Base-by-base conservation (phyloP, 2,797 vertebrate species). In the Microchirus variegatus region DNA sequence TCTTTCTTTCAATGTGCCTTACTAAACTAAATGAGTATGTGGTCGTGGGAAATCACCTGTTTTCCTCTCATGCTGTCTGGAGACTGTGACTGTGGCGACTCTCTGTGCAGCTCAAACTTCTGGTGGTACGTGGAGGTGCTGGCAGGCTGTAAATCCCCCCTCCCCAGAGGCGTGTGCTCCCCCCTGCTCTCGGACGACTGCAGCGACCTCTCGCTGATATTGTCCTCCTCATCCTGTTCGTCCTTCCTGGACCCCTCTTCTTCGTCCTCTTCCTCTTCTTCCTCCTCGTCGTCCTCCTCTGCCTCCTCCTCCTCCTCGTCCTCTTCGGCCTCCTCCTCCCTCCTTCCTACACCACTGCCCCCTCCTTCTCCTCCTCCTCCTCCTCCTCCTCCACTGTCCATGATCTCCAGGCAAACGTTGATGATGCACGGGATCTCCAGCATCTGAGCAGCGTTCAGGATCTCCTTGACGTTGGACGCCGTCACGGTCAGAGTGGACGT, bases 401-500 rank as follows among this genome's bases (percentile, higher is more conserved):
- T 96, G 86, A 99, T 99, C 88, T 99, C 98, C 72, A 98, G 85
- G 83, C 98, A 99, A 14, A 99, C 98, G 0, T 96, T 96, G 79
- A 98, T 95, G 51, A 99, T 95, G 83, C 98, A 98, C 44, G 94
- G 96, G 55, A 99, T 99, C 92, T 99, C 97, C 79, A 99, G 91
- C 94, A 98, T 94, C 89, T 95, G 92, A 15, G 98, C 98, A 0
- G 98, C 96, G 0, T 92, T 95, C 75, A 99, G 93, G 88, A 99
- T 97, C 88, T 98, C 95, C 83, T 96, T 97, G 26, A 99, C 93
- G 0, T 98, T 98, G 48, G 96, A 93, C 15, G 95, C 89, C 0
- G 97, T 99, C 83, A 99, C 95, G 3, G 98, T 99, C 71, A 99
- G 94, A 0, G 98, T 99, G 4, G 98, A 99, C 1, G 98, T 99